Percentiles rank a stretch among this genome's conserved stretches.
Evolutionary conservation across 2,113 vertebrate species (phyloP).

Genomic region (Coturnix japonica): DNA sequence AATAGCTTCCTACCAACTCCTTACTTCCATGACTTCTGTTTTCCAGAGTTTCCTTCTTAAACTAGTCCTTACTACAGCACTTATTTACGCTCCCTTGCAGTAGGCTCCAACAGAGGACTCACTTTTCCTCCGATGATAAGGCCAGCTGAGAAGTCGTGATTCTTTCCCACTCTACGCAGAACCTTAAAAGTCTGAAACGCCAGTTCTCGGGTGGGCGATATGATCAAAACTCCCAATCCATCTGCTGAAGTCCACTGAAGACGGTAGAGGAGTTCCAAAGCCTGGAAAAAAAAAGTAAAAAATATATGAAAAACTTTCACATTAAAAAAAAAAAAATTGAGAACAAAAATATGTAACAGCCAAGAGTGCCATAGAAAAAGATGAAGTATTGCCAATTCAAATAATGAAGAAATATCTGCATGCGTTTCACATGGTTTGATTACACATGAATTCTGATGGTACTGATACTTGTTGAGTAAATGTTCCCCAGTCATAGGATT

Average conservation of each 20-base stretch:
- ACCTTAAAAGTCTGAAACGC: conserved; percentile 97
- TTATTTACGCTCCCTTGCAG: neutral
- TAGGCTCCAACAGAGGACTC: neutral
- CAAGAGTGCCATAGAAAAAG: neutral
- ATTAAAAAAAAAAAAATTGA: neutral
- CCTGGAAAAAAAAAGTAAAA: conserved; percentile 64
- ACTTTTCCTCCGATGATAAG: conserved; percentile 97
- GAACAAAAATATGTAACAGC: neutral
- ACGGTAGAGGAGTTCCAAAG: conserved; percentile 91
- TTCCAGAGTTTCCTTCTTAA: neutral
- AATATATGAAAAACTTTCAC: neutral
- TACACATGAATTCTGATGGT: neutral
- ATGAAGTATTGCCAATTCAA: neutral
- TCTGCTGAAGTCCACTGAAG: conserved; percentile 93
- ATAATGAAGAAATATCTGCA: neutral
- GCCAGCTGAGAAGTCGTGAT: conserved; percentile 97
- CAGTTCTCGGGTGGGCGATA: conserved; percentile 94
- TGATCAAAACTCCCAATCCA: conserved; percentile 92
- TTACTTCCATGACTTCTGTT: neutral
- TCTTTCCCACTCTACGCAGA: conserved; percentile 91
- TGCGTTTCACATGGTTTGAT: neutral
- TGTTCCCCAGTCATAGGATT: neutral
- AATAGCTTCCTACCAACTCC: neutral
- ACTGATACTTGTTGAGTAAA: neutral
- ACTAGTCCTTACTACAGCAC: neutral